Evolutionary conservation across 2,113 vertebrate species (phyloP).

Genomic region (Myodes glareolus): DNA sequence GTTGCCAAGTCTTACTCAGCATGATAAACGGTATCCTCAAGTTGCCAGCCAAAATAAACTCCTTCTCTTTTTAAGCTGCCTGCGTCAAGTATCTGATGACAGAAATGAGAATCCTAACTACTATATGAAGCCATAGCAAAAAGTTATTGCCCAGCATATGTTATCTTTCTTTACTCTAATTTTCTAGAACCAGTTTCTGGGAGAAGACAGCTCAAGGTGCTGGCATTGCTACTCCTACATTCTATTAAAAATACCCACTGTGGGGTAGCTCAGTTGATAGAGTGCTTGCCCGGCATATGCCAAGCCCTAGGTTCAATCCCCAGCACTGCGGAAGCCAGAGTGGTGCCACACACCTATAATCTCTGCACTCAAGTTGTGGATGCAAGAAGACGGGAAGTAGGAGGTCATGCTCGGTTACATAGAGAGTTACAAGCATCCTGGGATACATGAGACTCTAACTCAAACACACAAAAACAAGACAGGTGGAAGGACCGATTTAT

Average conservation of each 20-base stretch:
- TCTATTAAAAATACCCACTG: not conserved
- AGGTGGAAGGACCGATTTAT: not conserved
- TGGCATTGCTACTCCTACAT: not conserved
- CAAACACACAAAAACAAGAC: not conserved
- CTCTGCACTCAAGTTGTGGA: not conserved
- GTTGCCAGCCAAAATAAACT: not conserved
- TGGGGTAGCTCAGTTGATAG: not conserved
- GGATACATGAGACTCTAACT: not conserved
- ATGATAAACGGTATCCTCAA: not conserved
- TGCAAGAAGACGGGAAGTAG: not conserved
- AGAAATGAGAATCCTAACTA: not conserved
- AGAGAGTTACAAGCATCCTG: not conserved
- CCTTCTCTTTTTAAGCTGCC: not conserved
- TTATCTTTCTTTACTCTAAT: not conserved
- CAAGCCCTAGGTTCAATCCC: not conserved
- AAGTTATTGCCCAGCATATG: not conserved
- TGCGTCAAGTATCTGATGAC: not conserved
- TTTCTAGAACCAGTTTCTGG: slow-evolving; percentile 12
- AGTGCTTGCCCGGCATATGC: not conserved
- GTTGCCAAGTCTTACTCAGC: not conserved
- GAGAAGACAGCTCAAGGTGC: slow-evolving; percentile 13
- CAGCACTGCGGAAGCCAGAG: not conserved
- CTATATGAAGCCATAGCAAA: not conserved
- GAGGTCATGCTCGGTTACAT: not conserved
- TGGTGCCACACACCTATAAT: not conserved